phyloP scores from a whole-genome alignment of 2,113 vertebrate genomes.

The Cromileptes altivelis region DNA sequence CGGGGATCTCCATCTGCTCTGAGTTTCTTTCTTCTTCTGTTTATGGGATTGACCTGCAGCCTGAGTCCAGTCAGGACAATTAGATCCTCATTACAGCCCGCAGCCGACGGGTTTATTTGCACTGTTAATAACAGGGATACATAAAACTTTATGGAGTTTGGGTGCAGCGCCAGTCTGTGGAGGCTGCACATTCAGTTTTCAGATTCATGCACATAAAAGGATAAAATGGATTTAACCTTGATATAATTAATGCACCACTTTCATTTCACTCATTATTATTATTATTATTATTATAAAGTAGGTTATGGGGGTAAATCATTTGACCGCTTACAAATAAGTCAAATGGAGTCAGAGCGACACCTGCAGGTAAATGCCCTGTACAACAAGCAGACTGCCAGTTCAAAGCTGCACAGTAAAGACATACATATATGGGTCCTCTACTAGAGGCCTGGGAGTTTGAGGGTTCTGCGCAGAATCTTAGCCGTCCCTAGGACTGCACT shows the following conservation, averaged over 20 bases:
- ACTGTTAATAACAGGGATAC: not conserved
- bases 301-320: not conserved
- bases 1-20: conserved; percentile 23
- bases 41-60: conserved; percentile 3
- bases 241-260: not conserved
- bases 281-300: not conserved
- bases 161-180: not conserved
- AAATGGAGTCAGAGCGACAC: conserved; percentile 41
- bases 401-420: too few relatives aligned
- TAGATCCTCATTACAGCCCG: not conserved
- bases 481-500: too few relatives aligned
- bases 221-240: not conserved
- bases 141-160: not conserved
- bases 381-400: not conserved
- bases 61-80: not conserved
- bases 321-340: too few relatives aligned
- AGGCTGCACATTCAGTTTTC: not conserved
- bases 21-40: conserved; percentile 17
- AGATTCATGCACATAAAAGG: not conserved
- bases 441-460: too few relatives aligned
- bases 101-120: not conserved
- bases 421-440: too few relatives aligned
- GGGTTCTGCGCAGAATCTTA: too few relatives aligned
- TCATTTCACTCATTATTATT: not conserved
- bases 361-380: conserved; percentile 15